A percentile compares a stretch with the other conserved stretches of the same genome.
phyloP scores from a whole-genome alignment of 2,888 invertebrate genomes.

The Pilophorus perplexus region DNA sequence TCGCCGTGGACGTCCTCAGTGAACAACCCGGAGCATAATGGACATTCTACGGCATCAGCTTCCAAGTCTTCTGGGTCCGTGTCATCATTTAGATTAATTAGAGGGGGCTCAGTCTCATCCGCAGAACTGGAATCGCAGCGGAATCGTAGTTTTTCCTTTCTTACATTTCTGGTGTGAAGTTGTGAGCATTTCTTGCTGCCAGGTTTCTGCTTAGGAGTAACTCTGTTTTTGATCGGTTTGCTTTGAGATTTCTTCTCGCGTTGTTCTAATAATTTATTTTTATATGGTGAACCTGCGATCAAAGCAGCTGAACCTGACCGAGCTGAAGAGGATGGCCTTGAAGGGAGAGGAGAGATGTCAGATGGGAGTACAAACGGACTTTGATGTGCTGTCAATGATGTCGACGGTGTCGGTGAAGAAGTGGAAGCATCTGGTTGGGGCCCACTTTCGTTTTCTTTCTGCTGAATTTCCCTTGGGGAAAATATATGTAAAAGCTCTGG shows the following conservation, averaged over 20 bases:
- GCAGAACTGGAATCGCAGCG: neutral
- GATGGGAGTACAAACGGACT: neutral
- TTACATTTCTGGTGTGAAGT: neutral
- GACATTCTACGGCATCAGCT: slow-evolving; percentile 1
- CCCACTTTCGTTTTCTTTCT: slow-evolving; percentile 4
- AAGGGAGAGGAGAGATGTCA: neutral
- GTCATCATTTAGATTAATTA: neutral
- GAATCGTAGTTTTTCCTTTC: neutral
- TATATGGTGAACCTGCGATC: neutral
- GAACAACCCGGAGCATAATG: neutral
- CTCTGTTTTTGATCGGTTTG: neutral
- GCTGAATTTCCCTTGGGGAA: slow-evolving; percentile 9
- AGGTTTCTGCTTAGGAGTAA: neutral
- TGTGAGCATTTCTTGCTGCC: neutral
- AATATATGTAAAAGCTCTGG: slow-evolving; percentile 7
- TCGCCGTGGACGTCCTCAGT: neutral
- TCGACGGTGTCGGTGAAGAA: neutral
- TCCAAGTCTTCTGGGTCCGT: neutral
- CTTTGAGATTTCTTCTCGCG: too few species aligned
- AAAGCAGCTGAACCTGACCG: neutral
- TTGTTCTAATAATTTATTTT: neutral
- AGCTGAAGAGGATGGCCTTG: neutral
- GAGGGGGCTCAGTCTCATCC: neutral
- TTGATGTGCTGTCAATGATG: neutral
- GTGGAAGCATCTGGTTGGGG: slow-evolving; percentile 1